Percentiles rank a stretch among this genome's conserved stretches.
These are phyloP conservation scores for Sebastolobus altivelis DNA, from an alignment of 2,797 vertebrate species.

Conservation along the genomic window DNA sequence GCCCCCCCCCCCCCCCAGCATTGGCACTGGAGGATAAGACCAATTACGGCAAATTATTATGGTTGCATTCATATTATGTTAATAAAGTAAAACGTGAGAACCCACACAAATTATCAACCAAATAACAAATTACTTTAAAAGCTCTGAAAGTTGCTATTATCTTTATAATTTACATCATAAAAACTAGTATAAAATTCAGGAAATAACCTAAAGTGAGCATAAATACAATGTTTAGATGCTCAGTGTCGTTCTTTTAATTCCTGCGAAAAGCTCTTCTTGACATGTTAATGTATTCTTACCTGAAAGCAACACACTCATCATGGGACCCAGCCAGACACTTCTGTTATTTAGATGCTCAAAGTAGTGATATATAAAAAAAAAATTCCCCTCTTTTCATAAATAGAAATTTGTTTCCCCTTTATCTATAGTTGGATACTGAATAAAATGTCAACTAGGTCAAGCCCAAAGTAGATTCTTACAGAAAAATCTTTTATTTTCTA, in stretches of 20 bases:
- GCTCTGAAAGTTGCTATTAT: neutral
- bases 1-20: too few relatives aligned
- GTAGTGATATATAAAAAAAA: slow-evolving; percentile 27
- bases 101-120: neutral
- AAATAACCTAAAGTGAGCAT: neutral
- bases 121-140: slow-evolving; percentile 4
- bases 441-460: slow-evolving; percentile 47
- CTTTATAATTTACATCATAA: neutral
- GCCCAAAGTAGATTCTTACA: neutral
- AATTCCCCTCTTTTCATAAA: slow-evolving; percentile 61
- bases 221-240: neutral
- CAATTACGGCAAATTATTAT: slow-evolving; percentile 26
- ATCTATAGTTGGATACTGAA: slow-evolving; percentile 40
- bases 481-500: neutral
- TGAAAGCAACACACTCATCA: slow-evolving; percentile 44
- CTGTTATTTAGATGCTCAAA: slow-evolving; percentile 47
- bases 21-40: neutral
- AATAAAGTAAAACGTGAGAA: slow-evolving; percentile 15
- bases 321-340: slow-evolving; percentile 65
- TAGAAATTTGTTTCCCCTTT: slow-evolving; percentile 63
- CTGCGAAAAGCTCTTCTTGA: neutral
- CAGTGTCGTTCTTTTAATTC: neutral
- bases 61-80: neutral
- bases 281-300: slow-evolving; percentile 35
- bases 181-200: neutral